Evolutionary conservation across 2,888 invertebrate genomes (phyloP).

Genomic region (Lithophane leautieri): DNA sequence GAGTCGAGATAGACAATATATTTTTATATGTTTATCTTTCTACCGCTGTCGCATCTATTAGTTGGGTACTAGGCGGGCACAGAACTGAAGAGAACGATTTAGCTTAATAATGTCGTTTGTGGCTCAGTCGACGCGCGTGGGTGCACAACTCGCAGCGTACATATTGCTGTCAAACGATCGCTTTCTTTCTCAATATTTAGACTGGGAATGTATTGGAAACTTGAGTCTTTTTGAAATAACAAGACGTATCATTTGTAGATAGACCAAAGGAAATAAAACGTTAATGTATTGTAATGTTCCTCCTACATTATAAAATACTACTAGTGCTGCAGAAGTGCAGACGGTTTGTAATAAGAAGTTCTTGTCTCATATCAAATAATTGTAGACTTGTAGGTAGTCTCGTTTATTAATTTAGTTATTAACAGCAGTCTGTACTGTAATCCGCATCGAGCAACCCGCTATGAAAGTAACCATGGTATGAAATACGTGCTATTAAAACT

Average conservation of each 20-base stretch:
- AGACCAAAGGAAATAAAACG: slow-evolving; percentile 53
- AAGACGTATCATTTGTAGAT: slow-evolving; percentile 43
- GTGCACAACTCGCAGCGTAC: slow-evolving; percentile 65
- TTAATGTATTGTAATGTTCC: slow-evolving; percentile 36
- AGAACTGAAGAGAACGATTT: slow-evolving; percentile 78
- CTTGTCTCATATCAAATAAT: neutral
- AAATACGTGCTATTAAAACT: slow-evolving; percentile 66
- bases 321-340: slow-evolving; percentile 7
- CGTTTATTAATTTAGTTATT: slow-evolving; percentile 40
- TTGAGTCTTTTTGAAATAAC: slow-evolving; percentile 52
- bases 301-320: neutral
- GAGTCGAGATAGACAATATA: slow-evolving; percentile 66
- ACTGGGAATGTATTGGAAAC: slow-evolving; percentile 46
- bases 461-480: slow-evolving; percentile 58
- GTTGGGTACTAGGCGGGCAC: slow-evolving; percentile 79
- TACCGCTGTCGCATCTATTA: slow-evolving; percentile 76
- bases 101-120: slow-evolving; percentile 79
- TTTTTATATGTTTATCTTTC: slow-evolving; percentile 72
- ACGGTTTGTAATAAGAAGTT: slow-evolving; percentile 24
- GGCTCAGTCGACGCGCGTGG: slow-evolving; percentile 74
- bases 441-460: slow-evolving; percentile 52
- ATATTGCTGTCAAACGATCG: slow-evolving; percentile 69
- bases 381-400: slow-evolving; percentile 1
- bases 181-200: slow-evolving; percentile 65
- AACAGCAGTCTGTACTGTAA: slow-evolving; percentile 9